phyloP scores from a whole-genome alignment of 2,888 invertebrate genomes.

The Drosophila pseudotalamancana region DNA sequence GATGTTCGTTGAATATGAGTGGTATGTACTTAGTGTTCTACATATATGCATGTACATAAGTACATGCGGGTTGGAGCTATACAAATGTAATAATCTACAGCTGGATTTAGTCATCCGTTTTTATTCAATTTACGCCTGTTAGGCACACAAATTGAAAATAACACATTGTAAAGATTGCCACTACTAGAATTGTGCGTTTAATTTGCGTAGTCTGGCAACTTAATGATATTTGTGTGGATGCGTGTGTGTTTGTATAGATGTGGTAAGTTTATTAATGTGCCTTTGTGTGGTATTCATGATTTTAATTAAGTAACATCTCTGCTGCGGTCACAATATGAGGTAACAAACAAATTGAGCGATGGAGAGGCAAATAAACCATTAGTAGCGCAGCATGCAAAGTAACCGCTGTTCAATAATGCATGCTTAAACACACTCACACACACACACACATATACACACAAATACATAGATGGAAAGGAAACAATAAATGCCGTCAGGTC shows the following conservation, averaged over 20 bases:
- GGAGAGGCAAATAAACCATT: constrained; percentile 40
- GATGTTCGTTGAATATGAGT: neutral
- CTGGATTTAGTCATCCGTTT: constrained; percentile 12
- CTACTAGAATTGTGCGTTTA: constrained; percentile 27
- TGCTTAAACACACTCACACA: neutral
- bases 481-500: constrained; percentile 30
- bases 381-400: constrained; percentile 64
- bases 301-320: constrained; percentile 65
- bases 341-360: constrained; percentile 44
- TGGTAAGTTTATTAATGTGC: constrained; percentile 35
- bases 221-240: neutral
- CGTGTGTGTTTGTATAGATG: constrained; percentile 20
- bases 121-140: constrained; percentile 50
- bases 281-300: constrained; percentile 24
- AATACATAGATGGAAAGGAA: constrained; percentile 21
- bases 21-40: neutral
- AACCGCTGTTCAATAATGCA: constrained; percentile 35
- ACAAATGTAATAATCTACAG: constrained; percentile 25
- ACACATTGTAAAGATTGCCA: constrained; percentile 24
- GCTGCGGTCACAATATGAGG: constrained; percentile 59
- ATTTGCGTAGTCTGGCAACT: constrained; percentile 7
- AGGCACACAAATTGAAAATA: constrained; percentile 31
- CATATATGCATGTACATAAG: neutral
- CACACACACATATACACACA: neutral
- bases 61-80: neutral